Evolutionary conservation across 2,113 vertebrate genomes (phyloP).

Genomic region (Daubentonia madagascariensis): DNA sequence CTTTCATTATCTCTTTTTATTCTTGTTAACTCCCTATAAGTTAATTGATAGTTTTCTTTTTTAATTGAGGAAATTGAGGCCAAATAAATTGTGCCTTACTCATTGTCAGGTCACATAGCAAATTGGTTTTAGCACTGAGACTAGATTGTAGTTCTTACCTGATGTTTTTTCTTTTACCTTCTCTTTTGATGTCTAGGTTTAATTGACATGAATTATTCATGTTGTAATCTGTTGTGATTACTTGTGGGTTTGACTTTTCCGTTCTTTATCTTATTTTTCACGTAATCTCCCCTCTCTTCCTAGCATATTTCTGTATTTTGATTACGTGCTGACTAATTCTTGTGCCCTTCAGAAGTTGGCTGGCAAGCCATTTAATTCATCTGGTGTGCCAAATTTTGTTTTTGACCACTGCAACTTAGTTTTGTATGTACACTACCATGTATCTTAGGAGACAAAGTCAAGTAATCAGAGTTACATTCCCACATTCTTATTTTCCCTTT

Average conservation of each 20-base stretch:
- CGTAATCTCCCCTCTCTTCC: not conserved
- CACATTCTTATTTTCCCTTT: not conserved
- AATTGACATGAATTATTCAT: not conserved
- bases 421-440: not conserved
- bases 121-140: not conserved
- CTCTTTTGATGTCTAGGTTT: not conserved
- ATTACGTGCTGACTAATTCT: not conserved
- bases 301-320: not conserved
- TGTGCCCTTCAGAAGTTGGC: not conserved
- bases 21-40: not conserved
- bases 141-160: not conserved
- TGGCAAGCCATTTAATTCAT: not conserved
- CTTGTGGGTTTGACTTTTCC: constrained; percentile 32
- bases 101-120: not conserved
- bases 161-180: constrained; percentile 1
- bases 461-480: not conserved
- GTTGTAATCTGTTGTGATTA: not conserved
- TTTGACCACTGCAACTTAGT: not conserved
- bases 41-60: not conserved
- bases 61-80: not conserved
- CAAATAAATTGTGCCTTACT: not conserved
- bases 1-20: not conserved
- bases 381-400: not conserved
- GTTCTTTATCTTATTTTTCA: not conserved
- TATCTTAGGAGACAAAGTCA: not conserved